These are phyloP conservation scores for Dasysyrphus tricinctus DNA, from an alignment of 2,888 invertebrate genomes.

Conservation along the genomic window DNA sequence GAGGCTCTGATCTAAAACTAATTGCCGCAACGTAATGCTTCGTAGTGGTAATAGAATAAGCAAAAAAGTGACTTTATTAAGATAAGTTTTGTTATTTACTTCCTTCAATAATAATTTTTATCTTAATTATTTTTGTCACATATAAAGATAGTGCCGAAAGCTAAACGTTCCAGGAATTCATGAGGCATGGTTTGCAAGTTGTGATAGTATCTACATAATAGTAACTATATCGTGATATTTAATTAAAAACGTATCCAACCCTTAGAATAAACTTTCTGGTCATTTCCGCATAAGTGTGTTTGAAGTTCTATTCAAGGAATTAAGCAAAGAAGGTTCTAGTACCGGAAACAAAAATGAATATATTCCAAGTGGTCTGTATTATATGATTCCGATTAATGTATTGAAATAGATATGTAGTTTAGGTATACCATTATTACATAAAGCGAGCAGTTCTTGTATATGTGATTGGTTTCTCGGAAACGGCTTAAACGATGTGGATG, in stretches of 20 bases:
- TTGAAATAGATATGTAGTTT: no score
- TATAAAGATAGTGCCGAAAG: not conserved
- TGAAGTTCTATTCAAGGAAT: not conserved
- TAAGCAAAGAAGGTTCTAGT: not conserved
- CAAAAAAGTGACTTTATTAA: not conserved
- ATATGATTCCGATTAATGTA: no score
- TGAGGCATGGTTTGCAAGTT: not conserved
- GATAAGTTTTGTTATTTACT: not conserved
- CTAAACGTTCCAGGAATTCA: not conserved
- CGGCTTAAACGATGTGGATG: no score
- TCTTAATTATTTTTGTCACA: constrained; percentile 4
- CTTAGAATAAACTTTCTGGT: not conserved
- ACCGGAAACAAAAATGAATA: not conserved
- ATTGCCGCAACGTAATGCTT: not conserved
- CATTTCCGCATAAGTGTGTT: not conserved
- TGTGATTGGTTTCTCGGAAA: no score
- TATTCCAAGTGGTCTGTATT: no score
- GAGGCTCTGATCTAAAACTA: constrained; percentile 8
- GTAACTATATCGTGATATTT: not conserved
- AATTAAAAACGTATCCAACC: not conserved
- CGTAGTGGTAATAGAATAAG: not conserved
- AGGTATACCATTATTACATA: no score
- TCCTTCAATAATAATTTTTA: not conserved
- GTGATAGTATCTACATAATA: not conserved
- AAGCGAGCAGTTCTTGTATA: no score